These are phyloP conservation scores for Chironomus riparius DNA, from an alignment of 2,888 invertebrate species.

Conservation along the genomic window DNA sequence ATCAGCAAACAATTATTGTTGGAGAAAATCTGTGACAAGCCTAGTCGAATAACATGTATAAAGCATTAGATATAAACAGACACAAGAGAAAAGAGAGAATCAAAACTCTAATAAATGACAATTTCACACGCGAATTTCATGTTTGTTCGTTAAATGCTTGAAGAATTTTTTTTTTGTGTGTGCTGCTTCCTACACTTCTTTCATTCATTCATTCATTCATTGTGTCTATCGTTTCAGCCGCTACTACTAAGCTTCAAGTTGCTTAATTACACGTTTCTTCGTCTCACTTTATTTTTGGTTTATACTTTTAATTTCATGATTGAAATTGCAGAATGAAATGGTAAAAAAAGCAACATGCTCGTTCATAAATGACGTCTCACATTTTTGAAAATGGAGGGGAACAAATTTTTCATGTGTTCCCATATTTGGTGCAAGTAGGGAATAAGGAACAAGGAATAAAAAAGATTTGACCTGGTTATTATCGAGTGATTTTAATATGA, in stretches of 20 bases:
- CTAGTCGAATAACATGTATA: background rate
- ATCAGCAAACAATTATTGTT: background rate
- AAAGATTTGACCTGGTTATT: too few species aligned
- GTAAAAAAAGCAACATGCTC: background rate
- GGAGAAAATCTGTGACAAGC: too few species aligned
- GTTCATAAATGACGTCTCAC: background rate
- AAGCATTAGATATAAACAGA: background rate
- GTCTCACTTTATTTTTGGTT: background rate
- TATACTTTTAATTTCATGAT: background rate
- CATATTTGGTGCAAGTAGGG: too few species aligned
- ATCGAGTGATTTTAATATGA: too few species aligned
- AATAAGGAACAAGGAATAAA: too few species aligned
- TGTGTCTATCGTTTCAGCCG: too few species aligned
- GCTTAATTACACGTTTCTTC: background rate
- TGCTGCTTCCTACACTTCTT: conserved; percentile 7
- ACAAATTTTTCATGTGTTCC: too few species aligned
- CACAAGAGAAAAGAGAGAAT: too few species aligned
- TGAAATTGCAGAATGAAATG: too few species aligned
- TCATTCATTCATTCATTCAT: too few species aligned
- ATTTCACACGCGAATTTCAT: background rate
- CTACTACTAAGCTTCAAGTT: background rate
- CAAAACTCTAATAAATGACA: background rate
- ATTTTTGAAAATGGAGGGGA: too few species aligned
- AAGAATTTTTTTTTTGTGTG: background rate
- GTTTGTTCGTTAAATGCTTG: background rate